These are phyloP conservation scores for Pantelozetes paolii DNA, from an alignment of 2,888 invertebrate species.

Conservation along the genomic window DNA sequence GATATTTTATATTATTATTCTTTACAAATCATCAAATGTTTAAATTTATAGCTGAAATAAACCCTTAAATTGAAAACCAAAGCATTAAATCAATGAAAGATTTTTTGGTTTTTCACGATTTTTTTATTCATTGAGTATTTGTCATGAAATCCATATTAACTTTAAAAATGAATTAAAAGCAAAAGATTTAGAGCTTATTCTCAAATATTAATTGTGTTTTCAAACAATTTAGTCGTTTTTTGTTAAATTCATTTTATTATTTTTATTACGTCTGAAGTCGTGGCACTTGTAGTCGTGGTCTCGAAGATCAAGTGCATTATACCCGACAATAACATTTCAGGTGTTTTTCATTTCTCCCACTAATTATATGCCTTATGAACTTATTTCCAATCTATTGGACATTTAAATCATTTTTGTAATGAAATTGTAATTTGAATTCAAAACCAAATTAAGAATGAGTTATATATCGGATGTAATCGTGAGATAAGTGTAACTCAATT, in stretches of 20 bases:
- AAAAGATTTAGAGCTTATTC: neutral
- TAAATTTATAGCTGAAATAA: too few species aligned
- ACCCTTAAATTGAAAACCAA: too few species aligned
- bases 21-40: too few species aligned
- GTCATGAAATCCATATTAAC: too few species aligned
- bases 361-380: neutral
- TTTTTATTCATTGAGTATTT: too few species aligned
- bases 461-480: neutral
- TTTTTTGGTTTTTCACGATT: too few species aligned
- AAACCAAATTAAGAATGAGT: neutral
- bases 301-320: conserved; percentile 7
- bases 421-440: neutral
- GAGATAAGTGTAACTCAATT: neutral
- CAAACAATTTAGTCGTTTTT: neutral
- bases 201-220: neutral
- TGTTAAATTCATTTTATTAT: neutral
- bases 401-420: neutral
- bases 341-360: too few species aligned
- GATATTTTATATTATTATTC: too few species aligned
- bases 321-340: too few species aligned
- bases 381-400: neutral
- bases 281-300: conserved; percentile 2
- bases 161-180: too few species aligned
- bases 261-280: neutral
- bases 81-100: too few species aligned